Evolutionary conservation across 1,140 invertebrate genomes (phyloP).

Genomic region (Drosophila orosa): DNA sequence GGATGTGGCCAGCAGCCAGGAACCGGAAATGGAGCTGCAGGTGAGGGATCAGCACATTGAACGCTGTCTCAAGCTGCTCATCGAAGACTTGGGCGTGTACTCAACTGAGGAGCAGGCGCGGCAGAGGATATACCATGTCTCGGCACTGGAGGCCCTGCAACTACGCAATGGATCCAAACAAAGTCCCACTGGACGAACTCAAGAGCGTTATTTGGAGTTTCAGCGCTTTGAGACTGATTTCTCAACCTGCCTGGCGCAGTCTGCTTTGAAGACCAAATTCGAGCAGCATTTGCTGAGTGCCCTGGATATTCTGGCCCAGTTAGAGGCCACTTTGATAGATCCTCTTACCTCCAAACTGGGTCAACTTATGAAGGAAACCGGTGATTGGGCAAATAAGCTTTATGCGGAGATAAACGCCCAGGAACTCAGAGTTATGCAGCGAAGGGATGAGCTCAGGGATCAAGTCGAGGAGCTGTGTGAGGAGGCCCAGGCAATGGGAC

Average conservation of each 20-base stretch:
- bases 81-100: conserved; percentile 96
- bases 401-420: conserved; percentile 50
- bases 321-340: conserved; percentile 85
- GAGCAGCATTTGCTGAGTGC: conserved; percentile 97
- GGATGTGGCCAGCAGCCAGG: conserved; percentile 96
- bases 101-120: conserved; percentile 91
- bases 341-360: conserved; percentile 12
- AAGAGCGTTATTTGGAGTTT: conserved; percentile 97
- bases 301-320: conserved; percentile 91
- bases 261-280: conserved; percentile 99
- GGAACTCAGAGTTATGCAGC: conserved; percentile 92
- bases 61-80: conserved; percentile 95
- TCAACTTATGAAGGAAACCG: conserved; percentile 1
- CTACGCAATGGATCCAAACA: conserved; percentile 86
- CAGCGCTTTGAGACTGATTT: conserved; percentile 98
- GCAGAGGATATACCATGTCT: conserved; percentile 98
- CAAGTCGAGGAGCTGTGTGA: conserved; percentile 96
- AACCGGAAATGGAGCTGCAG: conserved; percentile 96
- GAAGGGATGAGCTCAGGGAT: conserved; percentile 95
- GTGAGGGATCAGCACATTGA: conserved; percentile 95
- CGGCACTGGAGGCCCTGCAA: conserved; percentile 95
- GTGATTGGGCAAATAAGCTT: background rate
- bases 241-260: conserved; percentile 98
- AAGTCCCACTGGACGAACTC: conserved; percentile 86
- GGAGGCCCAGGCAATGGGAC: conserved; percentile 93